These are phyloP conservation scores for Indicator indicator DNA, from an alignment of 2,113 vertebrate species.

Conservation along the genomic window DNA sequence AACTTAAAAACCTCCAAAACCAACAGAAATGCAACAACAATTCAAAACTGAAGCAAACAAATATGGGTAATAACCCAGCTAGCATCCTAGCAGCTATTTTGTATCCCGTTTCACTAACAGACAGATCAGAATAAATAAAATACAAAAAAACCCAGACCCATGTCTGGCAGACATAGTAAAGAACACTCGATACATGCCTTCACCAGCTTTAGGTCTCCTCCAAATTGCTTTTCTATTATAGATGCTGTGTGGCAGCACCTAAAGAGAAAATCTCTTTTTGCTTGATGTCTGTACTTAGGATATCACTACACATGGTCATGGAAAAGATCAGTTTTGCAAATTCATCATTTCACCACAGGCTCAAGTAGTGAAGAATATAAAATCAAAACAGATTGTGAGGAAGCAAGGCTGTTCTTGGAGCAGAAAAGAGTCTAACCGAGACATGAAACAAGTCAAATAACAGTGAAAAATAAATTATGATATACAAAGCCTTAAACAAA, in stretches of 20 bases:
- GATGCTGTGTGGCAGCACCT: background rate
- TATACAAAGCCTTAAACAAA: background rate
- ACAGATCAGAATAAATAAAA: background rate
- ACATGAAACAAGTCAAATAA: background rate
- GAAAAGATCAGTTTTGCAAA: background rate
- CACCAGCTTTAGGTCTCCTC: background rate
- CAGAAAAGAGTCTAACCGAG: background rate
- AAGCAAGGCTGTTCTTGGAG: background rate
- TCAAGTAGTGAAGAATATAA: background rate
- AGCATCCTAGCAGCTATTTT: background rate
- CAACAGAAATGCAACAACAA: background rate
- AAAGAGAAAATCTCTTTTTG: background rate
- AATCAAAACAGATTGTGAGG: background rate
- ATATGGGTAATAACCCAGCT: background rate
- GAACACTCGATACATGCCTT: background rate
- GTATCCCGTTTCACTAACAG: background rate
- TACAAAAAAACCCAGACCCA: background rate
- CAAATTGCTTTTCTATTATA: background rate
- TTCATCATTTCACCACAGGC: background rate
- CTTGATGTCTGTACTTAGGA: background rate
- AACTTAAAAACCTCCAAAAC: background rate
- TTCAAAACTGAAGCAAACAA: background rate
- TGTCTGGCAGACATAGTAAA: background rate
- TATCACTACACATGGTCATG: background rate
- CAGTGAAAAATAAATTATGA: background rate